Conservation (phyloP, 1,140 invertebrate species). For the Magallana angulata region DNA sequence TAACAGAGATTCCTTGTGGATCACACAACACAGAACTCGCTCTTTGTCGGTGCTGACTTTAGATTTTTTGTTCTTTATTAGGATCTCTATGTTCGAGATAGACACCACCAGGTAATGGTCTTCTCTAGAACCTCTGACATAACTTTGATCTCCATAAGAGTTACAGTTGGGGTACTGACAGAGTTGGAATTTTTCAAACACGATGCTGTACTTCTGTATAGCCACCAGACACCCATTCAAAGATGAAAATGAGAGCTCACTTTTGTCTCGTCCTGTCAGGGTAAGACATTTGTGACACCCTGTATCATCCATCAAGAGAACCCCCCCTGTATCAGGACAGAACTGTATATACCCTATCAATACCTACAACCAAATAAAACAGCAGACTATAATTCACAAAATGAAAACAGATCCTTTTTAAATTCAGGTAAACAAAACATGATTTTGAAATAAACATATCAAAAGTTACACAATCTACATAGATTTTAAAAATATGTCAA, state of each 20-base stretch:
- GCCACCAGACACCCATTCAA: constrained; percentile 17
- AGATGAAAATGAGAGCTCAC: background rate
- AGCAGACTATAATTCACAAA: no score
- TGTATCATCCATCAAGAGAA: constrained; percentile 16
- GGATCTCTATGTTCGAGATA: background rate
- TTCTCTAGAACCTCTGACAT: background rate
- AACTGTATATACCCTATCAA: constrained; percentile 23
- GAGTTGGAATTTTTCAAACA: background rate
- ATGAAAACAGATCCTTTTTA: no score
- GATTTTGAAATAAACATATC: no score
- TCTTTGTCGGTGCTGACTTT: background rate
- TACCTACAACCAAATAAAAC: background rate
- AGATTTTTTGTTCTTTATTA: background rate
- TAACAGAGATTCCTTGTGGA: background rate
- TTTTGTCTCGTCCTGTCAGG: background rate
- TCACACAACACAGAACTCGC: background rate
- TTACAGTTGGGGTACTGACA: constrained; percentile 4
- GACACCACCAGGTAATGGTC: background rate
- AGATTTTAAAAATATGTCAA: no score
- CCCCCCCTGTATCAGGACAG: background rate
- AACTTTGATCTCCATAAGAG: background rate
- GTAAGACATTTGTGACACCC: constrained; percentile 32
- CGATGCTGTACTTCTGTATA: background rate
- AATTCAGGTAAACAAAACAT: no score
- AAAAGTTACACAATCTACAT: no score